Conservation (phyloP, 2,888 invertebrate genomes). For the Glyphotaelius pellucidus region DNA sequence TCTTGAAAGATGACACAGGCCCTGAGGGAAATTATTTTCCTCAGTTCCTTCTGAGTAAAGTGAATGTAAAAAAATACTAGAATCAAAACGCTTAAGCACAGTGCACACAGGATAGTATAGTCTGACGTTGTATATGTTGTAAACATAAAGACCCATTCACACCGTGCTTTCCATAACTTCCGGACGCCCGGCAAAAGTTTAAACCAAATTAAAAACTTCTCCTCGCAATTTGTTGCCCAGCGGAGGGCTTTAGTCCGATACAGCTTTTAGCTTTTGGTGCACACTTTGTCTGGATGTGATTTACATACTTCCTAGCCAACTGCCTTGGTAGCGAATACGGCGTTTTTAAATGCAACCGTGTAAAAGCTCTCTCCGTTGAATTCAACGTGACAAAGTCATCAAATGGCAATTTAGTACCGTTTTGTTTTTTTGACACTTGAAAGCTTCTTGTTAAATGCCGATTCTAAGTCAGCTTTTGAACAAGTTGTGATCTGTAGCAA, state of each 20-base stretch:
- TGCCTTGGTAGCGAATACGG: neutral
- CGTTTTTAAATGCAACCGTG: neutral
- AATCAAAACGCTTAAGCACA: neutral
- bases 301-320: neutral
- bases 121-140: neutral
- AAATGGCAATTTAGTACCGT: too few relatives aligned
- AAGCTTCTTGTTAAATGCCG: too few relatives aligned
- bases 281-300: conserved; percentile 23
- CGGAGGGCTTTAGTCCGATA: conserved; percentile 28
- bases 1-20: too few relatives aligned
- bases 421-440: too few relatives aligned
- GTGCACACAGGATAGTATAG: neutral
- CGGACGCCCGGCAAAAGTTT: conserved; percentile 11
- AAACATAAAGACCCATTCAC: conserved; percentile 3
- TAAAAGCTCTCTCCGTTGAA: neutral
- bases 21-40: too few relatives aligned
- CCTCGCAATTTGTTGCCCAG: conserved; percentile 38
- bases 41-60: too few relatives aligned
- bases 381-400: neutral
- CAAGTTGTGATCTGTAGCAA: too few relatives aligned
- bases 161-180: conserved; percentile 6
- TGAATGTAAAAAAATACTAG: neutral
- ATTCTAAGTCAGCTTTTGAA: too few relatives aligned
- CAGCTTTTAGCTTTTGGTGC: conserved; percentile 16
- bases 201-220: conserved; percentile 41